Base-by-base conservation (phyloP, 1,140 invertebrate genomes). In the Popillia japonica region DNA sequence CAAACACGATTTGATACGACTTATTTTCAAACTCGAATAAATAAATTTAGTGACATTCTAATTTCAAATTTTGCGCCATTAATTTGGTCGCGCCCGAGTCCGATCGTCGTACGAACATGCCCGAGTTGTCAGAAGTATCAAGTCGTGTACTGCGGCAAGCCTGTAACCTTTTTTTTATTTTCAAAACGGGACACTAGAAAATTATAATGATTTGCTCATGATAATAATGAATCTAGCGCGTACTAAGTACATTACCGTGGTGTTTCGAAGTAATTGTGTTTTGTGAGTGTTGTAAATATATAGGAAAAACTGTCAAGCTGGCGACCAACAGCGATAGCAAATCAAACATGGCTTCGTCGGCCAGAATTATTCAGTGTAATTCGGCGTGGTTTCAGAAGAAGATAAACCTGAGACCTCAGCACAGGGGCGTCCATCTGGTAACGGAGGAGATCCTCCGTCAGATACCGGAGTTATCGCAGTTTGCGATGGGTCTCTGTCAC, bases 341-440 rank as follows among this genome's bases (percentile, higher is more conserved):
- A 86, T 90, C 89, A 89, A 91, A 91, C 90, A 95, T 95, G 94
- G 94, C 94, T 90, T 95, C 94, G 86, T 94, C 94, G 86, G 92
- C 91, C 84, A 91, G 93, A 89, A 94, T 94, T 87, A 94, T 97
- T 87, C 95, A 96, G 90, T 95, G 95, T 86, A 94, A 95, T 87
- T 95, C 95, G 87, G 95, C 96, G 87, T 98, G 96, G 96, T 96
- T 97, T 91, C 96, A 98, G 90, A 94, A 94, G 88, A 97, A 97
- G 90, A 94, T 98, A 86, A 97, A 97, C 89, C 91, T 98, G 85
- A 92, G 96, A 87, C 96, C 96, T 82, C 96, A 97, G 88, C 96
- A 96, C 87, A 91, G 96, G 87, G 96, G 96, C 83, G 96, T 98
- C 83, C 97, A 98, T 89, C 90, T 98, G 83, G 95, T 98, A 82